Conservation (phyloP, 64 coral and sea anemone genomes). For the Actinia tenebrosa region DNA sequence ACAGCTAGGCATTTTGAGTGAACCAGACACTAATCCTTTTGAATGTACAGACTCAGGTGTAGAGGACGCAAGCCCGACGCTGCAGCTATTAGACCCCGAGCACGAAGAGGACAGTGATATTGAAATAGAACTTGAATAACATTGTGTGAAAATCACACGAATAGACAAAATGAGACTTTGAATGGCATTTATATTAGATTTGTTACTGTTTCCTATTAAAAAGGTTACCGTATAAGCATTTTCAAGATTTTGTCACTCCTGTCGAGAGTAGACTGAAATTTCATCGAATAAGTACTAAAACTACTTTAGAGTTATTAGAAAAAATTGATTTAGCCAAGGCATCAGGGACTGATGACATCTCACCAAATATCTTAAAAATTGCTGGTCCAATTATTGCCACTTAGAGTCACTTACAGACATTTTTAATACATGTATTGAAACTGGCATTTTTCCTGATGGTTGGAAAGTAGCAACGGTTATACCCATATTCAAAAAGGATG, state of each 20-base stretch:
- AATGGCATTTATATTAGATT: too few species aligned
- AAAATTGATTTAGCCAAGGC: slow-evolving; percentile 9
- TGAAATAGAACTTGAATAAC: too few species aligned
- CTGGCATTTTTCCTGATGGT: not conserved
- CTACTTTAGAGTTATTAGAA: not conserved
- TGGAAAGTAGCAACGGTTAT: slow-evolving; percentile 12
- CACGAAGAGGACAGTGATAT: too few species aligned
- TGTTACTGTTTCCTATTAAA: too few species aligned
- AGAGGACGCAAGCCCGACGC: too few species aligned
- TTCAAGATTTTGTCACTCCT: not conserved
- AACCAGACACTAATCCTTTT: slow-evolving; percentile 33
- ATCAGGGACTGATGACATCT: not conserved
- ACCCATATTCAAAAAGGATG: slow-evolving; percentile 17
- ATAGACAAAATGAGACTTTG: too few species aligned
- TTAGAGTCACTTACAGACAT: not conserved
- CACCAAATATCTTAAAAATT: slow-evolving; percentile 16
- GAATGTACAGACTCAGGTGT: not conserved
- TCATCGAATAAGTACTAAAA: too few species aligned
- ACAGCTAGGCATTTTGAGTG: slow-evolving; percentile 42
- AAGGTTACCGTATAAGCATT: not conserved
- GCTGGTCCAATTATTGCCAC: not conserved
- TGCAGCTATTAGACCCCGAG: too few species aligned
- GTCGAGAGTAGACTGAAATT: not conserved
- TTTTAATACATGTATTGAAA: not conserved
- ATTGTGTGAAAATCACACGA: too few species aligned